A percentile compares a stretch with the other conserved stretches of the same genome.
These are phyloP conservation scores for Vulpes lagopus DNA, from an alignment of 2,113 vertebrate genomes.

Conservation along the genomic window DNA sequence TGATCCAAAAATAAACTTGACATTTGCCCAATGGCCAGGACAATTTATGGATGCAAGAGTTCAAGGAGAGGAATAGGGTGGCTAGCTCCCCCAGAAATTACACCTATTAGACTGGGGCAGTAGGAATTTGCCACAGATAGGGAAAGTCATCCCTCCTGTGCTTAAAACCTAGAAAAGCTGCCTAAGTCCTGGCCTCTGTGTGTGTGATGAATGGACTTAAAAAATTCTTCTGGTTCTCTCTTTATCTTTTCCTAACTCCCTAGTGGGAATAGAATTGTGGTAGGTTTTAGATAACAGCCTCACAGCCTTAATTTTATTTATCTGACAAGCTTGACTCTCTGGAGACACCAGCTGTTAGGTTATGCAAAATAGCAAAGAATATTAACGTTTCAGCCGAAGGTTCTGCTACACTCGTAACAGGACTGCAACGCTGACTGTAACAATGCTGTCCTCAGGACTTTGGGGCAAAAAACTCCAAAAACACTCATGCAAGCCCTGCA, in stretches of 20 bases:
- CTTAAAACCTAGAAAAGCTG: neutral
- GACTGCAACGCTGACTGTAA: neutral
- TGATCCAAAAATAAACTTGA: neutral
- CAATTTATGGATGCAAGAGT: neutral
- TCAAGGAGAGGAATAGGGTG: neutral
- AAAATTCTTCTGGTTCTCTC: slow-evolving; percentile 8
- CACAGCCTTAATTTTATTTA: slow-evolving; percentile 71
- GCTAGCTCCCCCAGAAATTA: neutral
- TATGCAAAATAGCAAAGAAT: neutral
- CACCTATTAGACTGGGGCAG: neutral
- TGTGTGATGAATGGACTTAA: neutral
- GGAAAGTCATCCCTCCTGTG: too few species aligned
- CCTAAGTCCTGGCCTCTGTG: neutral
- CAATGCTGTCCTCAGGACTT: neutral
- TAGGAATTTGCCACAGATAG: neutral
- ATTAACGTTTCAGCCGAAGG: neutral
- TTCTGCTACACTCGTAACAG: neutral
- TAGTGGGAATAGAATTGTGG: slow-evolving; percentile 23
- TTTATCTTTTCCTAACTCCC: slow-evolving; percentile 35
- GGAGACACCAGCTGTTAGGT: slow-evolving; percentile 49
- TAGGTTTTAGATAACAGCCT: slow-evolving; percentile 58
- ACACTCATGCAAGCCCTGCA: neutral
- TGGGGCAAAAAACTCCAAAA: neutral
- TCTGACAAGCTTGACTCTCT: slow-evolving; percentile 66
- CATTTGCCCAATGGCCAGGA: neutral